These are phyloP conservation scores for Coelinius sp. DNA, from an alignment of 2,888 invertebrate species.

Conservation along the genomic window DNA sequence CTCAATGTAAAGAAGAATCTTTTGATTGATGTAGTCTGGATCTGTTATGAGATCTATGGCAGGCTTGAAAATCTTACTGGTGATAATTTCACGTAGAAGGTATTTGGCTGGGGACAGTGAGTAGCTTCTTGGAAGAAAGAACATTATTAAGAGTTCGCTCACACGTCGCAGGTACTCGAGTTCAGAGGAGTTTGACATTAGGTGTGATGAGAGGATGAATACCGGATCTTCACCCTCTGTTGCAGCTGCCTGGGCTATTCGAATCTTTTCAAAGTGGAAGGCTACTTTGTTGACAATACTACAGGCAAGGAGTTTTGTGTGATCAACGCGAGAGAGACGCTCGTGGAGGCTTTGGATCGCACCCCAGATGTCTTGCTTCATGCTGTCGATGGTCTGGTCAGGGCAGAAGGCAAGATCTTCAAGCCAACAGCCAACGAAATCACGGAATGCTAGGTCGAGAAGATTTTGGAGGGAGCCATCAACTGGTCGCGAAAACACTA, in stretches of 20 bases:
- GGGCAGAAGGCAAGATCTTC: conserved; percentile 79
- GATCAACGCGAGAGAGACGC: conserved; percentile 82
- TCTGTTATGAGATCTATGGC: conserved; percentile 88
- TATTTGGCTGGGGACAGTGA: conserved; percentile 84
- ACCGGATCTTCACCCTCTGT: conserved; percentile 73
- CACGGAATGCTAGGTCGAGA: conserved; percentile 83
- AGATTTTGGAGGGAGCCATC: conserved; percentile 88
- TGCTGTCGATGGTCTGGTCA: conserved; percentile 76
- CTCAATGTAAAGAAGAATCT: conserved; percentile 86
- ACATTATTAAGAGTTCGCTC: conserved; percentile 86
- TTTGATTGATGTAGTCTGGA: conserved; percentile 92
- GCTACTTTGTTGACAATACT: conserved; percentile 87
- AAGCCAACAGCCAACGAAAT: conserved; percentile 85
- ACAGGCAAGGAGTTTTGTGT: conserved; percentile 85
- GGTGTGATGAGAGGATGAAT: conserved; percentile 82
- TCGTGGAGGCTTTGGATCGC: conserved; percentile 83
- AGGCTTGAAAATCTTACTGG: conserved; percentile 87
- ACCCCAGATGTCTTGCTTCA: conserved; percentile 88
- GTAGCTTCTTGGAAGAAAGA: conserved; percentile 86
- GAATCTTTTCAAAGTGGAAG: conserved; percentile 87
- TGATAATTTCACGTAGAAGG: conserved; percentile 85
- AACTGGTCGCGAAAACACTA: conserved; percentile 87
- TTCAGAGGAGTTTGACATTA: conserved; percentile 82
- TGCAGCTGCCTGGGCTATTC: conserved; percentile 83
- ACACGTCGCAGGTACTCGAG: conserved; percentile 85